Evolutionary conservation across 1,140 invertebrate species (phyloP).

Genomic region (Limonius californicus): DNA sequence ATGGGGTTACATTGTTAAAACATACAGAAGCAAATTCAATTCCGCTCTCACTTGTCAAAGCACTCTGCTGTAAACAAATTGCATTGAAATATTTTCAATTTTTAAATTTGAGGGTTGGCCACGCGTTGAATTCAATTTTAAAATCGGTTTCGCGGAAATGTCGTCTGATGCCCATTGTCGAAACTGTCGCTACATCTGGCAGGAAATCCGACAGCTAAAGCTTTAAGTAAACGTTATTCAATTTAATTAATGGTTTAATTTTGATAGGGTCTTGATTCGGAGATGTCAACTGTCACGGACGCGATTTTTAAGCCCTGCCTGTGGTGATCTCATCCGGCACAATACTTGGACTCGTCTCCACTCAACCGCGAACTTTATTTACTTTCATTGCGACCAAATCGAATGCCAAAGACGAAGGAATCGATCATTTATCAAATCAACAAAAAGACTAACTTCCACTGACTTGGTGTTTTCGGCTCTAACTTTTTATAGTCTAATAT

Average conservation of each 20-base stretch:
- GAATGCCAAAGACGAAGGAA: background rate
- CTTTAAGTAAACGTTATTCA: constrained; percentile 29
- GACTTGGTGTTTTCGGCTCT: no score
- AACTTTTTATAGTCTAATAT: no score
- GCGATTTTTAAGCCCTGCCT: constrained; percentile 15
- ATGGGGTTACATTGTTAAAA: constrained; percentile 40
- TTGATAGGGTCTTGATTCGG: constrained; percentile 23
- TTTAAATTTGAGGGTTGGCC: constrained; percentile 36
- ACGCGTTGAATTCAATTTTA: constrained; percentile 29
- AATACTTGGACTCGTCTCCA: constrained; percentile 1
- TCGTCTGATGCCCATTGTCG: constrained; percentile 38
- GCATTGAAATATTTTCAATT: constrained; percentile 42
- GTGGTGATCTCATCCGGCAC: background rate
- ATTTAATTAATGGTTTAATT: constrained; percentile 44
- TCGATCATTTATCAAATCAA: background rate
- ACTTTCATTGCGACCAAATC: constrained; percentile 3
- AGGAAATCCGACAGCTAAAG: constrained; percentile 38
- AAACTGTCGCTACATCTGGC: constrained; percentile 38
- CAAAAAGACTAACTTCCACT: background rate
- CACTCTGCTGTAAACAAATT: constrained; percentile 41
- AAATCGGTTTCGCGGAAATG: constrained; percentile 38
- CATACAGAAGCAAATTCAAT: constrained; percentile 37
- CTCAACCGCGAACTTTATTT: constrained; percentile 22
- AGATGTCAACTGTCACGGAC: constrained; percentile 25
- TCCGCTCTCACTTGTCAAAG: constrained; percentile 35